Evolutionary conservation across 2,797 vertebrate genomes (phyloP).

Genomic region (Hylomyscus alleni): DNA sequence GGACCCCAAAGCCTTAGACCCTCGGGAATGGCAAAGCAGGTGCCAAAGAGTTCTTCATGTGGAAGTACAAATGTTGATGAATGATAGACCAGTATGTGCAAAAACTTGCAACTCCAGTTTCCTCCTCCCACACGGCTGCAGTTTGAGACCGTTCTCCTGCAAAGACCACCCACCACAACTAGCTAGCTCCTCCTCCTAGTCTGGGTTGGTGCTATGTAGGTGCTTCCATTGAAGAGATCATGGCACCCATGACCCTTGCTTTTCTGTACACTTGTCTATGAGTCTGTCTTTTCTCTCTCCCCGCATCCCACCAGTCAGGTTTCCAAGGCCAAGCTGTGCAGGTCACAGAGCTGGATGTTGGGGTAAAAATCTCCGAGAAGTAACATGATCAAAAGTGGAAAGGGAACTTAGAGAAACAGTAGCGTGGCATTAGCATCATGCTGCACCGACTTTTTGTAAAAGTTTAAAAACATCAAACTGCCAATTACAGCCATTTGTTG

Average conservation of each 20-base stretch:
- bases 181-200: not conserved
- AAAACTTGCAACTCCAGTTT: not conserved
- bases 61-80: not conserved
- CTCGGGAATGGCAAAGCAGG: no score
- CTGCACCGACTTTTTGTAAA: constrained; percentile 10
- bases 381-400: not conserved
- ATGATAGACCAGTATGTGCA: not conserved
- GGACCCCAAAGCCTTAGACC: not conserved
- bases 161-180: not conserved
- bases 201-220: no score
- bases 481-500: not conserved
- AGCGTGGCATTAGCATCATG: not conserved
- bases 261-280: not conserved
- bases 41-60: not conserved
- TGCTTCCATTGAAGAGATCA: not conserved
- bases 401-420: not conserved
- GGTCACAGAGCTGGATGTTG: not conserved
- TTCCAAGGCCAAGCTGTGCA: not conserved
- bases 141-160: not conserved
- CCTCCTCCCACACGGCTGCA: not conserved
- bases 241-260: not conserved
- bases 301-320: not conserved
- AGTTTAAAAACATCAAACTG: not conserved
- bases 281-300: not conserved
- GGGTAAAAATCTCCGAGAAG: not conserved